Evolutionary conservation across 2,888 invertebrate species (phyloP).

Genomic region (Polia nebulosa): DNA sequence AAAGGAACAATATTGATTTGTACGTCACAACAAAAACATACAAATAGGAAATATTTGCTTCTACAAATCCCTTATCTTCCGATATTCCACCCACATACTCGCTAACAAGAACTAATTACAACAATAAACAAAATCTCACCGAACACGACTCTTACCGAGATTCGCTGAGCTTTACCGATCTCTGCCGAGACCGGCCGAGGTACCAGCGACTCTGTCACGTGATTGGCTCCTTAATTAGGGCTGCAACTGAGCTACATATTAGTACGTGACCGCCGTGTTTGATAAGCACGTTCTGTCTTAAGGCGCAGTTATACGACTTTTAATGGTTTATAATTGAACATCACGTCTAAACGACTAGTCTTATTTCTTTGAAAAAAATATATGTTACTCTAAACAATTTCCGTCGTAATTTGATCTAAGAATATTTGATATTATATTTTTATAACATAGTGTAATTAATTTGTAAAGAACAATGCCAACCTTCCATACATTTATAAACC

Average conservation of each 20-base stretch:
- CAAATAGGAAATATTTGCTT: background rate
- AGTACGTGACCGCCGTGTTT: slow-evolving; percentile 54
- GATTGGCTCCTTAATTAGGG: slow-evolving; percentile 63
- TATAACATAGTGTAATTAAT: no score
- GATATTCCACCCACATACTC: background rate
- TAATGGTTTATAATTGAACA: no score
- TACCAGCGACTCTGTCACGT: slow-evolving; percentile 30
- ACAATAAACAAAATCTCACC: slow-evolving; percentile 28
- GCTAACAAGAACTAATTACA: slow-evolving; percentile 18
- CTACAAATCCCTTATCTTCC: background rate
- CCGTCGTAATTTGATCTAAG: no score
- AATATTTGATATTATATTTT: no score
- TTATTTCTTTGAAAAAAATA: no score
- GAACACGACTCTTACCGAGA: slow-evolving; percentile 1
- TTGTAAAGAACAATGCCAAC: no score
- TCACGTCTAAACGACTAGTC: no score
- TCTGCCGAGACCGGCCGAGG: background rate
- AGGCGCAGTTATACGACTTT: no score
- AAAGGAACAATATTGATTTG: no score
- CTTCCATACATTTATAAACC: no score
- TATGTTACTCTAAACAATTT: no score
- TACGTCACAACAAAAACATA: background rate
- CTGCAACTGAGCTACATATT: slow-evolving; percentile 44
- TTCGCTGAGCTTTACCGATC: slow-evolving; percentile 1
- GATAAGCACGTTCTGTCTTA: slow-evolving; percentile 35